Percentiles rank a stretch among this genome's conserved stretches.
Conservation (phyloP, 2,113 vertebrate genomes). For the Saguinus imperator region DNA sequence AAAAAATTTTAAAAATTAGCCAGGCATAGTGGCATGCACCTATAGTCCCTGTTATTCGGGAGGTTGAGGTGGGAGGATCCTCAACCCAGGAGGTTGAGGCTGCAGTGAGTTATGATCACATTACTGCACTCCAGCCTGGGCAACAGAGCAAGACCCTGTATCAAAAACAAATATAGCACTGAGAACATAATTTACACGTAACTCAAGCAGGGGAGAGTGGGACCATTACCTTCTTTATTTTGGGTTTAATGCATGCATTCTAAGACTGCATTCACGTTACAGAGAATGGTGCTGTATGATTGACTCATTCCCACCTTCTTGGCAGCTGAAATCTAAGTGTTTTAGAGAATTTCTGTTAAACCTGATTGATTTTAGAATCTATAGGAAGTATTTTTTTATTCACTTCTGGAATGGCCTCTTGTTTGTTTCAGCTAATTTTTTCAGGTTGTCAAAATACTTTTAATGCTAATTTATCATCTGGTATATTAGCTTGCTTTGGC, state of each 20-base stretch:
- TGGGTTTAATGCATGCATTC: conserved; percentile 18
- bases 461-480: neutral
- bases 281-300: neutral
- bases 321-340: neutral
- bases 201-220: neutral
- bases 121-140: no score
- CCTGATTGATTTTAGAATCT: conserved; percentile 19
- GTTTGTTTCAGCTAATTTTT: conserved; percentile 12
- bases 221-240: neutral
- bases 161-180: no score
- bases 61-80: no score
- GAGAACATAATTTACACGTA: conserved; percentile 20
- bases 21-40: no score
- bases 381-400: conserved; percentile 34
- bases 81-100: no score
- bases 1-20: no score
- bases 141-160: no score
- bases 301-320: conserved; percentile 18
- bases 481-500: neutral
- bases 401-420: neutral
- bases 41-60: no score
- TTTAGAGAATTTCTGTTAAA: conserved; percentile 37
- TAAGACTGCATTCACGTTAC: neutral
- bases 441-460: conserved; percentile 30
- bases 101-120: no score